Percentiles rank a stretch among this genome's conserved stretches.
Evolutionary conservation across 2,888 invertebrate genomes (phyloP).

Genomic region (Pachymerium ferrugineum): DNA sequence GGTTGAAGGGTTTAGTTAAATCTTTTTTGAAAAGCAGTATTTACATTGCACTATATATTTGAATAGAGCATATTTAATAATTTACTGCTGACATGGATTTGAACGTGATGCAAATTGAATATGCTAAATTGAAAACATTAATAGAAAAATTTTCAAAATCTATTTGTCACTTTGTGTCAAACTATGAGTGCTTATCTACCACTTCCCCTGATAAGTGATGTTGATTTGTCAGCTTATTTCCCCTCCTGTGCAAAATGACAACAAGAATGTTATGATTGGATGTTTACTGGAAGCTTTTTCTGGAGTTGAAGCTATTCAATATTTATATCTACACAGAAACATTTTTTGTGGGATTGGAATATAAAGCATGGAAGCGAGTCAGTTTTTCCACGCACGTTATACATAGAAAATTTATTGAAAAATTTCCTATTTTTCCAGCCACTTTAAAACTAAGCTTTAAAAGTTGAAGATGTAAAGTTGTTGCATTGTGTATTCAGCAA

Average conservation of each 20-base stretch:
- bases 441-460: constrained; percentile 17
- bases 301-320: not conserved
- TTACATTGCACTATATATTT: not conserved
- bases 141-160: no score
- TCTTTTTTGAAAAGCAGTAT: not conserved
- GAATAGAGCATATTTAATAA: not conserved
- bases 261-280: no score
- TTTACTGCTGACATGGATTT: not conserved
- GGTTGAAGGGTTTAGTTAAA: not conserved
- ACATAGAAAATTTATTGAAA: constrained; percentile 13
- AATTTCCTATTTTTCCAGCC: constrained; percentile 9
- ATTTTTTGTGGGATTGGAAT: not conserved
- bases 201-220: not conserved
- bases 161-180: no score
- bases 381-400: constrained; percentile 10
- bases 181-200: no score
- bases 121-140: no score
- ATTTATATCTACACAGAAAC: not conserved
- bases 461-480: constrained; percentile 18
- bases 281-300: not conserved
- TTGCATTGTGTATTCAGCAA: constrained; percentile 27
- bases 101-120: not conserved
- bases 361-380: not conserved
- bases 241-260: no score
- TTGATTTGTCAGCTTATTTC: no score